Base-by-base conservation (phyloP, 1,140 invertebrate species). In the Hyles vespertilio region DNA sequence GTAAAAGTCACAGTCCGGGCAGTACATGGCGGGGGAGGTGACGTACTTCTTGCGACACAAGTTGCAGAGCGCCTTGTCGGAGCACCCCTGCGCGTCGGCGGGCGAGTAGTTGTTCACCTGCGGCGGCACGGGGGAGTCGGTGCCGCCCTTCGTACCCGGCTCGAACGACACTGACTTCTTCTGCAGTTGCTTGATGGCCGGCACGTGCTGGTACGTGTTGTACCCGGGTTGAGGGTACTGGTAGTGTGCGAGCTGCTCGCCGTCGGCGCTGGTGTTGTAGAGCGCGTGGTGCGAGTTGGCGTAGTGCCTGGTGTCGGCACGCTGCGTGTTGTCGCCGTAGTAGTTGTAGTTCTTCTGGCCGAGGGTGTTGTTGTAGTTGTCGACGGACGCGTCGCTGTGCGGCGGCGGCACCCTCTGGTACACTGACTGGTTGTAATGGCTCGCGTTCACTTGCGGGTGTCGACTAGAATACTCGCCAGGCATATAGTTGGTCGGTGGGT, bases 1-100 rank as follows among this genome's bases (percentile, higher is more conserved):
- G 74, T 98, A 98, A 90, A 95, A 97, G 75, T 97, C 95, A 85
- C 96, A 98, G 80, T 97, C 96, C 10, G 93, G 91, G 86, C 96
- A 98, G 79, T 97, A 97, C 43, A 94, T 91, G 8, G 93, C 92
- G 0, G 94, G 93, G 32, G 94, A 91, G 3, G 90, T 91, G 3
- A 97, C 93, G 60, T 92, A 91, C 75, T 96, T 95, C 76, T 97
- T 96, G 32, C 95, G 91, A 80, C 96, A 98, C 53, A 98, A 89
- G 89, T 96, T 94, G 81, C 96, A 97, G 33, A 91, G 91, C 33
- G 87, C 85, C 75, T 92, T 92, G 33, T 90, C 54, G 74, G n/a
- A 5, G 49, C 50, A 48, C 57, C 50, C 46, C 2, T 71, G 61
- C 40, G 36, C 50, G n/a, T 59, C 54, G 32, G 48, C 69, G 62